Evolutionary conservation across 2,113 vertebrate genomes (phyloP).

Genomic region (Morone chrysops): DNA sequence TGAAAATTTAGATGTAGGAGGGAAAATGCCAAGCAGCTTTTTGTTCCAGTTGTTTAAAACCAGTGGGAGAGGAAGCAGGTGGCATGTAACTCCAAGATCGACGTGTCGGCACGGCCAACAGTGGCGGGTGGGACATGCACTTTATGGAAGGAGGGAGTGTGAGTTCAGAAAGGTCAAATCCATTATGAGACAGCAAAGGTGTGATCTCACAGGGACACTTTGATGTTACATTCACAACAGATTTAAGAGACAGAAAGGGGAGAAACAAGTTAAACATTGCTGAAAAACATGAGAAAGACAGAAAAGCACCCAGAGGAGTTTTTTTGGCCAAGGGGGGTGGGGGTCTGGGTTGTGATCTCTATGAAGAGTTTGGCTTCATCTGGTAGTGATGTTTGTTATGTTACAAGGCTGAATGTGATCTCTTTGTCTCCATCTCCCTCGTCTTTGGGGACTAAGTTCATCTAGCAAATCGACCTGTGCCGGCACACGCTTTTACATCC

Average conservation of each 20-base stretch:
- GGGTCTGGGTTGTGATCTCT: conserved; percentile 16
- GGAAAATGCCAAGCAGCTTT: neutral
- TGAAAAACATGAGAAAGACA: neutral
- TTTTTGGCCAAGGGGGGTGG: neutral
- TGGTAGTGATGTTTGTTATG: conserved; percentile 34
- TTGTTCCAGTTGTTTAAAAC: conserved; percentile 7
- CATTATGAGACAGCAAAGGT: conserved; percentile 29
- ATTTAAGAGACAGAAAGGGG: conserved; percentile 1
- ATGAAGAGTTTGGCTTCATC: conserved; percentile 16
- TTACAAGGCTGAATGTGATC: conserved; percentile 30
- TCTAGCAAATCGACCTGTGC: conserved; percentile 36
- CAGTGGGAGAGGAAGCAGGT: conserved; percentile 16
- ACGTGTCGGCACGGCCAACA: conserved; percentile 12
- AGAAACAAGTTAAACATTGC: conserved; percentile 1
- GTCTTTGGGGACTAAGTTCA: conserved; percentile 32
- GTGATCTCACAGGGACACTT: conserved; percentile 9
- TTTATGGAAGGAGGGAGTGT: conserved; percentile 31
- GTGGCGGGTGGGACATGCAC: neutral
- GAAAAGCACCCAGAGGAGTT: neutral
- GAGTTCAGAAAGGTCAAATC: conserved; percentile 47
- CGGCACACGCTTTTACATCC: conserved; percentile 36
- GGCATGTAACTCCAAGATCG: conserved; percentile 37
- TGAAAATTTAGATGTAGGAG: neutral
- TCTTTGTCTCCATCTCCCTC: conserved; percentile 41
- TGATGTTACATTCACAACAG: conserved; percentile 2